Evolutionary conservation across 1,140 invertebrate genomes (phyloP), one percentile per base, ranked within the genome.

Genomic region (Limonius californicus): DNA sequence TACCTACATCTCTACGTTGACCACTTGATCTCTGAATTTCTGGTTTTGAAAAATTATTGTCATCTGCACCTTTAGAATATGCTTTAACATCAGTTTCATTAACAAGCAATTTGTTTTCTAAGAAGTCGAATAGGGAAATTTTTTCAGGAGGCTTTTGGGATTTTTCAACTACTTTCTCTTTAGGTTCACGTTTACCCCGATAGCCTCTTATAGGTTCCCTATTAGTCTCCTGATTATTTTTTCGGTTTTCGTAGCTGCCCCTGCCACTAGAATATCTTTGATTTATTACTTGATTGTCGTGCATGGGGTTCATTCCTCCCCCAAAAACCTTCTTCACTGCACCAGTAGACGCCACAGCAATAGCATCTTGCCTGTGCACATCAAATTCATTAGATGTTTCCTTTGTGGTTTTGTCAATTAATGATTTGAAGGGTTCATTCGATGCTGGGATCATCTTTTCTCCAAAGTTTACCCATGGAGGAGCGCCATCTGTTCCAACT

Each of bases 401-500:
- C 50, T 83, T 82, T 15, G 84, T 83, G 55, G 86, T 82, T 70
- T 84, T 85, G n/a, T 80, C 79, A 54, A 70, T 75, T 14, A 88
- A 72, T 62, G 88, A 87, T 74, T 90, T 91, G 43, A 91, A 91
- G 67, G 86, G 83, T 64, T 82, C 81, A 63, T 89, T 84, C 64
- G 85, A 78, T 19, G 77, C 73, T 11, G 84, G 83, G 35, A 87
- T 72, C 21, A 88, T 84, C 72, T 87, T 87, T 70, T 90, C 87
- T 0, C 92, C 93, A 82, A 97, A 95, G 42, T 92, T 88, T 64
- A 95, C 91, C 91, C 92, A 96, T 50, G 72, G 68, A 11, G 74
- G 74, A 12, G 74, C 71, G n/a, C 74, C 74, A 64, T 74, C 71
- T n/a, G 39, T 61, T 63, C 65, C 18, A 47, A 54, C 54, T 60